phyloP scores from a whole-genome alignment of 2,797 vertebrate genomes.

The Sciurus carolinensis region DNA sequence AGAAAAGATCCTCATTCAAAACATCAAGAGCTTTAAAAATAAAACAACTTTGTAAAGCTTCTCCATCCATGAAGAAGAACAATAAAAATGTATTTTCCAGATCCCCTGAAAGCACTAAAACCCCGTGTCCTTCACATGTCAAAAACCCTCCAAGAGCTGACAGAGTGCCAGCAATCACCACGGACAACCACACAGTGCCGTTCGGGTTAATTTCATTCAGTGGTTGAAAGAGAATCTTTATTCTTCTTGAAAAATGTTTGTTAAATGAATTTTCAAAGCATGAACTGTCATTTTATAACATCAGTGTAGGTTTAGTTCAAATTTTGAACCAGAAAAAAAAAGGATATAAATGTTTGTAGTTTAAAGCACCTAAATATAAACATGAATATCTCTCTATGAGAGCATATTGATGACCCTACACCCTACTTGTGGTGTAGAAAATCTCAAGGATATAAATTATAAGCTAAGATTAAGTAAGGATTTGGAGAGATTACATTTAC shows the following conservation, averaged over 20 bases:
- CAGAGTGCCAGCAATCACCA: slow-evolving; percentile 5
- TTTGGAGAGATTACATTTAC: slow-evolving; percentile 35
- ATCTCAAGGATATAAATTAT: not conserved
- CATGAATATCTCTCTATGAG: not conserved
- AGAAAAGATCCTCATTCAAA: slow-evolving; percentile 90
- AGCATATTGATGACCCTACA: not conserved
- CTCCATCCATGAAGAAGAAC: slow-evolving; percentile 91
- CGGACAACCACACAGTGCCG: not conserved
- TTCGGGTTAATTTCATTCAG: not conserved
- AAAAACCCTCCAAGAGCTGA: slow-evolving; percentile 73
- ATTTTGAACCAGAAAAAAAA: slow-evolving; percentile 18
- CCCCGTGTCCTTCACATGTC: slow-evolving; percentile 86
- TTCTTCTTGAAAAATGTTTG: slow-evolving; percentile 53
- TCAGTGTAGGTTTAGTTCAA: not conserved
- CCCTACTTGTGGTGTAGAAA: not conserved
- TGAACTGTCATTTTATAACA: slow-evolving; percentile 15
- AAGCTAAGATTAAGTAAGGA: not conserved
- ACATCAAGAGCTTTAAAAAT: slow-evolving; percentile 87
- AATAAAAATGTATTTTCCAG: slow-evolving; percentile 88
- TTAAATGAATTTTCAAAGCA: slow-evolving; percentile 63
- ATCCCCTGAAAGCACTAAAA: slow-evolving; percentile 86
- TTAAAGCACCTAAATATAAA: slow-evolving; percentile 16
- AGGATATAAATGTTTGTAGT: slow-evolving; percentile 16
- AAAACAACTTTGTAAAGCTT: slow-evolving; percentile 90
- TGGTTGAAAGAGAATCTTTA: slow-evolving; percentile 37